phyloP scores from a whole-genome alignment of 64 coral and sea anemone genomes.

The Montipora cactus region DNA sequence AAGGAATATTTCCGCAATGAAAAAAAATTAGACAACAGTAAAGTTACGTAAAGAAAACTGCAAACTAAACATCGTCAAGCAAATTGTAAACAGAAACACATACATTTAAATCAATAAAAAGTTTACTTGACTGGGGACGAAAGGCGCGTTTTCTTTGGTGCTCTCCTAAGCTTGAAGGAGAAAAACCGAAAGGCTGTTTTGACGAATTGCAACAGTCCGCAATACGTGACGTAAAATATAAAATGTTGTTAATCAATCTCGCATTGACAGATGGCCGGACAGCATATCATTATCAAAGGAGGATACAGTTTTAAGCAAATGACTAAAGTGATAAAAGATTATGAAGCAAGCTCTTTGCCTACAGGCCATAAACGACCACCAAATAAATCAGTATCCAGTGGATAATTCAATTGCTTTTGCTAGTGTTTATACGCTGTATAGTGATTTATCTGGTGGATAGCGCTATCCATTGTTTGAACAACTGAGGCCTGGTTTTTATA shows the following conservation, averaged over 20 bases:
- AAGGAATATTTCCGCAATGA: too few relatives aligned
- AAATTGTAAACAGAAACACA: background rate
- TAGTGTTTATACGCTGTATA: too few relatives aligned
- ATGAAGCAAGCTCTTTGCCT: background rate
- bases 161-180: background rate
- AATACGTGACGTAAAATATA: background rate
- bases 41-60: background rate
- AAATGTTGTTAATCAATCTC: too few relatives aligned
- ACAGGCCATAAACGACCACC: background rate
- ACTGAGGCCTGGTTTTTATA: background rate
- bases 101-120: background rate
- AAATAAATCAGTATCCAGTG: too few relatives aligned
- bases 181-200: background rate
- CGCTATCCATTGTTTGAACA: too few relatives aligned
- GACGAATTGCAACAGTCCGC: background rate
- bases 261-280: background rate
- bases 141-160: background rate
- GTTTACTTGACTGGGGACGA: background rate
- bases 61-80: background rate
- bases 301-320: too few relatives aligned
- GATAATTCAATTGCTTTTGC: too few relatives aligned
- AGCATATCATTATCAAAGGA: background rate
- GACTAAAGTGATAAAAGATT: background rate
- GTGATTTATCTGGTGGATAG: too few relatives aligned
- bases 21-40: background rate